Conservation (phyloP, 2,113 vertebrate genomes). For the Trematocara zebra region DNA sequence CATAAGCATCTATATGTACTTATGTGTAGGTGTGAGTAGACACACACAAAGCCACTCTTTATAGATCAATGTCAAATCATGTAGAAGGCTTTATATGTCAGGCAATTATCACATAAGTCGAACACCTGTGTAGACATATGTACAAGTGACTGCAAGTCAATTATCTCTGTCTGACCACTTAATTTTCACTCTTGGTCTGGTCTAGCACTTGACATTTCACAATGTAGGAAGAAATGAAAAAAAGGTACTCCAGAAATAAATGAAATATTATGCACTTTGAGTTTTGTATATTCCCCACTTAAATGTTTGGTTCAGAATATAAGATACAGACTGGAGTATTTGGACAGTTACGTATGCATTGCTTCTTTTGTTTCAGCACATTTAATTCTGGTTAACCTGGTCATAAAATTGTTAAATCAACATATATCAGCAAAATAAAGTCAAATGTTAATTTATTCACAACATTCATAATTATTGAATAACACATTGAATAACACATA, state of each 20-base stretch:
- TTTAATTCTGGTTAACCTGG: background rate
- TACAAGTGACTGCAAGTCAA: constrained; percentile 21
- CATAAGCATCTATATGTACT: background rate
- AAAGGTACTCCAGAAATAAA: background rate
- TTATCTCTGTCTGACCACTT: constrained; percentile 30
- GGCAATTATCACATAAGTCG: constrained; percentile 44
- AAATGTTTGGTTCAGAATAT: background rate
- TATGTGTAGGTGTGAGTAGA: background rate
- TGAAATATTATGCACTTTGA: background rate
- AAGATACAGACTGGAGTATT: background rate
- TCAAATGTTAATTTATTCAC: background rate
- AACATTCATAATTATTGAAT: background rate
- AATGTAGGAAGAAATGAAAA: background rate
- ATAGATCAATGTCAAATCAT: constrained; percentile 32
- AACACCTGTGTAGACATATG: background rate
- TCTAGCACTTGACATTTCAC: background rate
- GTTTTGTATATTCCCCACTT: background rate
- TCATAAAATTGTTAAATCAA: background rate
- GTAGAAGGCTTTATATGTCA: constrained; percentile 15
- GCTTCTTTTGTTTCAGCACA: background rate
- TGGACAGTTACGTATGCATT: background rate
- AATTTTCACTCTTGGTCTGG: constrained; percentile 33
- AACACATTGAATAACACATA: background rate
- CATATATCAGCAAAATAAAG: background rate
- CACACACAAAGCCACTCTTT: background rate